Evolutionary conservation across 2,797 vertebrate species (phyloP).

Genomic region (Enteromius thamalakanensis): DNA sequence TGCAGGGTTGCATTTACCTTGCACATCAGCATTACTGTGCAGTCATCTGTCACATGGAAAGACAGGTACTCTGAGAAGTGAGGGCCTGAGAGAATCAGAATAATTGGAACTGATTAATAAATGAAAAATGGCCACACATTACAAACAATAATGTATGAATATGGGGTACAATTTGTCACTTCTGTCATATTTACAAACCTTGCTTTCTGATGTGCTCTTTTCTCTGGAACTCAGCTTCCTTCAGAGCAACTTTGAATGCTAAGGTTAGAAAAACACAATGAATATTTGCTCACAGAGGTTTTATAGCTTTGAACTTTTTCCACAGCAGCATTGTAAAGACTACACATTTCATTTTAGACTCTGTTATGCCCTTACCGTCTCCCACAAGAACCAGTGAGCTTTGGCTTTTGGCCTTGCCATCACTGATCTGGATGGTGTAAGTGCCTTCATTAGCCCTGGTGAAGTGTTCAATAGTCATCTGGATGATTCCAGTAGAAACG

Average conservation of each 20-base stretch:
- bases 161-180: not conserved
- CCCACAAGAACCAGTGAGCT: constrained; percentile 95
- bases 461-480: constrained; percentile 94
- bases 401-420: constrained; percentile 93
- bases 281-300: not conserved
- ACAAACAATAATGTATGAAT: not conserved
- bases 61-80: constrained; percentile 90
- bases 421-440: constrained; percentile 93
- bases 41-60: constrained; percentile 90
- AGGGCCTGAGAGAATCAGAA: constrained; percentile 78
- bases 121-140: not conserved
- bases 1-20: constrained; percentile 77
- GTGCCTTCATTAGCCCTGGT: constrained; percentile 92
- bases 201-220: constrained; percentile 95
- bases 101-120: not conserved
- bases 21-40: constrained; percentile 88
- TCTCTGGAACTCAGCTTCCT: constrained; percentile 91
- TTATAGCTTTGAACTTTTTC: not conserved
- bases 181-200: constrained; percentile 74
- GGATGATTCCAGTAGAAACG: constrained; percentile 84
- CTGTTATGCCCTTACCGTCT: constrained; percentile 81
- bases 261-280: constrained; percentile 28
- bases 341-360: not conserved
- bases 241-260: constrained; percentile 89
- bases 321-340: not conserved